A percentile compares a stretch with the other conserved stretches of the same genome.
These are phyloP conservation scores for Cyprinodon tularosa DNA, from an alignment of 2,113 vertebrate genomes.

Conservation along the genomic window DNA sequence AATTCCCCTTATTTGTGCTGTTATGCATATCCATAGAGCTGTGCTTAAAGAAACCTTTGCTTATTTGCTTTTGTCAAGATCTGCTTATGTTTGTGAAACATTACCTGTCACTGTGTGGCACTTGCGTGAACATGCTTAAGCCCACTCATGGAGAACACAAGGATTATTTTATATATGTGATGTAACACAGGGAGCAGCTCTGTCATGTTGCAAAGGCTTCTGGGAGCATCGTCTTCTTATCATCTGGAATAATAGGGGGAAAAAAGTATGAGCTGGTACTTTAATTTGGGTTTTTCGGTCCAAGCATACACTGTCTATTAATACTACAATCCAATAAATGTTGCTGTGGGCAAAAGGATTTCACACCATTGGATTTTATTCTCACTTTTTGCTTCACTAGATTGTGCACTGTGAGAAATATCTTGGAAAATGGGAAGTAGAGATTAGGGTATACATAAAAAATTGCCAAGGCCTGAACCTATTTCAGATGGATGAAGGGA, in stretches of 20 bases:
- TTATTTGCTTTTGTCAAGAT: slow-evolving; percentile 55
- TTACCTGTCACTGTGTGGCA: slow-evolving; percentile 56
- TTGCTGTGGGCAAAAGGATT: slow-evolving; percentile 69
- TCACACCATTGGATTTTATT: slow-evolving; percentile 48
- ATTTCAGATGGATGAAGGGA: slow-evolving; percentile 35
- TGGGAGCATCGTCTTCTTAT: slow-evolving; percentile 56
- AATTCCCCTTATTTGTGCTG: slow-evolving; percentile 18
- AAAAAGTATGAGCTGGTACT: slow-evolving; percentile 41
- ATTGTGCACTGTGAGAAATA: slow-evolving; percentile 24
- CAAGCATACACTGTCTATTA: slow-evolving; percentile 66
- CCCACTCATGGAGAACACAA: slow-evolving; percentile 67
- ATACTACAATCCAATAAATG: slow-evolving; percentile 51
- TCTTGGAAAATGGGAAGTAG: slow-evolving; percentile 35
- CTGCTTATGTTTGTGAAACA: slow-evolving; percentile 48
- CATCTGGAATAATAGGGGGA: slow-evolving; percentile 46
- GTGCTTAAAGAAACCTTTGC: slow-evolving; percentile 33
- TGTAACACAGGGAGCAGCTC: slow-evolving; percentile 57
- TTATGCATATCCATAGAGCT: slow-evolving; percentile 10
- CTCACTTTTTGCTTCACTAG: slow-evolving; percentile 45
- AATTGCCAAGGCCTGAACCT: slow-evolving; percentile 46
- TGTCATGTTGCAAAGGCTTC: slow-evolving; percentile 66
- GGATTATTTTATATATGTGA: slow-evolving; percentile 70
- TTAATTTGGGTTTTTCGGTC: slow-evolving; percentile 67
- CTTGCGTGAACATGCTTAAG: slow-evolving; percentile 68
- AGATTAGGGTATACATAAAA: slow-evolving; percentile 42